phyloP scores from a whole-genome alignment of 2,888 invertebrate genomes.

The Cephonodes hylas region DNA sequence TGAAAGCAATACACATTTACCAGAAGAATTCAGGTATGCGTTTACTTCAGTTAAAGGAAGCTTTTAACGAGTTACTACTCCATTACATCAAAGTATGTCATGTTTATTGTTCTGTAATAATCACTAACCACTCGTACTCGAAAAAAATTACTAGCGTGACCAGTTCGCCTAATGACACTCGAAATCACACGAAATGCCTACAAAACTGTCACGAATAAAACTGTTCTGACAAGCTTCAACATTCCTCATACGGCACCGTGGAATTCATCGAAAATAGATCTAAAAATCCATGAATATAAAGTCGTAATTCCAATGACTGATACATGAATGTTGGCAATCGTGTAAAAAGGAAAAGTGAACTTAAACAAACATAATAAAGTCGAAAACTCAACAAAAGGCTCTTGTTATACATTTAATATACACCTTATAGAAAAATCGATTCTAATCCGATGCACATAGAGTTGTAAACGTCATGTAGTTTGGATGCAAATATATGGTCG shows the following conservation, averaged over 20 bases:
- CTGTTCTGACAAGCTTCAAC: background rate
- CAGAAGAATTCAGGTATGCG: no score
- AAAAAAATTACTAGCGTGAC: background rate
- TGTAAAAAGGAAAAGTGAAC: background rate
- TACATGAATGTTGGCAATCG: background rate
- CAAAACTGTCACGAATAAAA: conserved; percentile 1
- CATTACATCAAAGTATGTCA: no score
- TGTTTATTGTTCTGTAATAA: background rate
- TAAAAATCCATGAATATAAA: background rate
- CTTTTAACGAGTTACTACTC: background rate
- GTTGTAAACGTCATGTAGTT: background rate
- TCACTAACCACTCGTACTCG: background rate
- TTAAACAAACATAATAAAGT: background rate
- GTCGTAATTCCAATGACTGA: background rate
- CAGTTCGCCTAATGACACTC: background rate
- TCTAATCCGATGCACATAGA: background rate
- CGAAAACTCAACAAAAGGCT: background rate
- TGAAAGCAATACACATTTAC: no score
- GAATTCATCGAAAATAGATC: background rate
- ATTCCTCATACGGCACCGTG: background rate
- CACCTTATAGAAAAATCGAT: background rate
- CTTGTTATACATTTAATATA: background rate
- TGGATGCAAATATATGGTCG: background rate
- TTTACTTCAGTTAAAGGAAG: background rate
- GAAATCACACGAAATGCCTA: background rate